A percentile compares a stretch with the other conserved stretches of the same genome.
These are phyloP conservation scores for Pygoscelis adeliae DNA, from an alignment of 2,113 vertebrate species.

Conservation along the genomic window DNA sequence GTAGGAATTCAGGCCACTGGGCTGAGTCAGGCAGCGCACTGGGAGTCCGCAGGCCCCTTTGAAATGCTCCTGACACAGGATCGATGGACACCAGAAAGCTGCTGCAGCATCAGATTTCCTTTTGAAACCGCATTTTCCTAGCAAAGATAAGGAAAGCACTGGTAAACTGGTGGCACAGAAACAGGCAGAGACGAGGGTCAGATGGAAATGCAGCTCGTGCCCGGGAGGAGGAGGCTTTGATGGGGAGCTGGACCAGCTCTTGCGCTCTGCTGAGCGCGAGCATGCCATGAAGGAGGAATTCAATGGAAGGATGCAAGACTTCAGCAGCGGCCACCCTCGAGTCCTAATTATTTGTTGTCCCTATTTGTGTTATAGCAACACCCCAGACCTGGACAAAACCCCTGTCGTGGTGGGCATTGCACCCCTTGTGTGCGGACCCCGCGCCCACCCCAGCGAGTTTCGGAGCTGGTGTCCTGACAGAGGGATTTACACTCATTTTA, in stretches of 20 bases:
- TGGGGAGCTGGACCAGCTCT: not conserved
- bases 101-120: not conserved
- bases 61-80: not conserved
- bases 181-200: not conserved
- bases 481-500: not conserved
- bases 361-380: not conserved
- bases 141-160: rapidly evolving
- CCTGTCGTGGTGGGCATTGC: rapidly evolving
- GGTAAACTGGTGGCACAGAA: not conserved
- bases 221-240: not conserved
- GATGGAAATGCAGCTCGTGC: rapidly evolving
- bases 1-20: not conserved
- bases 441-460: rapidly evolving
- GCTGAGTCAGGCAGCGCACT: not conserved
- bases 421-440: rapidly evolving
- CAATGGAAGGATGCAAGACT: not conserved
- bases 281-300: rapidly evolving
- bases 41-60: not conserved
- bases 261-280: rapidly evolving
- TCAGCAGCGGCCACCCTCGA: not conserved
- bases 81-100: not conserved
- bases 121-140: not conserved
- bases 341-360: not conserved
- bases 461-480: no score
- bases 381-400: not conserved